phyloP scores from a whole-genome alignment of 1,140 invertebrate genomes.

The Caenorhabditis latens region DNA sequence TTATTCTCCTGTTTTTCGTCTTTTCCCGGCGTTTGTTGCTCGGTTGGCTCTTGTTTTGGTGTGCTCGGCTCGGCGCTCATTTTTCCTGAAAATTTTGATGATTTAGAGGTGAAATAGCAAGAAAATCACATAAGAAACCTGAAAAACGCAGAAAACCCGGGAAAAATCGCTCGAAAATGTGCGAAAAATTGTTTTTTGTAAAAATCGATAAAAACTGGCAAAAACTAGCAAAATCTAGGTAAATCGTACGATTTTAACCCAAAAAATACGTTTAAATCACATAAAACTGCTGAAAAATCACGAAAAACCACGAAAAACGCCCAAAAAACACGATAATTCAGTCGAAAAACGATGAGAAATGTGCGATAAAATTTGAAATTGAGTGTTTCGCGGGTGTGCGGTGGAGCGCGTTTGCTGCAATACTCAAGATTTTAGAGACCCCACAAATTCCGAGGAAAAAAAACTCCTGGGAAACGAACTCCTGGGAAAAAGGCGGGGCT shows the following conservation, averaged over 20 bases:
- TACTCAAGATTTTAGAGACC: too few species aligned
- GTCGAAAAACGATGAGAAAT: too few species aligned
- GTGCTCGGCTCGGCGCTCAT: constrained; percentile 18
- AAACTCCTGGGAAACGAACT: too few species aligned
- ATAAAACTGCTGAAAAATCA: too few species aligned
- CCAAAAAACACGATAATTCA: too few species aligned
- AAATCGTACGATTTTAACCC: too few species aligned
- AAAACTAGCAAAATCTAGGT: too few species aligned
- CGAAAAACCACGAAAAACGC: too few species aligned
- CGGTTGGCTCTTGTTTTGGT: constrained; percentile 2
- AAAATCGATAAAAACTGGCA: too few species aligned
- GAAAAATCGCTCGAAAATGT: not conserved
- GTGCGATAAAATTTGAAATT: not conserved
- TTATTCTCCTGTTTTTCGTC: not conserved
- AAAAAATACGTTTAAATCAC: too few species aligned
- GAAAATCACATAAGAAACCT: not conserved
- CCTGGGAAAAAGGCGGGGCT: too few species aligned
- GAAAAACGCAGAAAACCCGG: not conserved
- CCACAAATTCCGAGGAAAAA: too few species aligned
- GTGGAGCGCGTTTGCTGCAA: not conserved
- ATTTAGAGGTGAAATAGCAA: not conserved
- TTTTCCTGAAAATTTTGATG: not conserved
- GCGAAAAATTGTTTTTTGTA: not conserved
- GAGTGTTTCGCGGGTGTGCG: constrained; percentile 19
- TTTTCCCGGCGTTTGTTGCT: not conserved